Conservation (phyloP, 2,113 vertebrate species). For the Isurus oxyrinchus region DNA sequence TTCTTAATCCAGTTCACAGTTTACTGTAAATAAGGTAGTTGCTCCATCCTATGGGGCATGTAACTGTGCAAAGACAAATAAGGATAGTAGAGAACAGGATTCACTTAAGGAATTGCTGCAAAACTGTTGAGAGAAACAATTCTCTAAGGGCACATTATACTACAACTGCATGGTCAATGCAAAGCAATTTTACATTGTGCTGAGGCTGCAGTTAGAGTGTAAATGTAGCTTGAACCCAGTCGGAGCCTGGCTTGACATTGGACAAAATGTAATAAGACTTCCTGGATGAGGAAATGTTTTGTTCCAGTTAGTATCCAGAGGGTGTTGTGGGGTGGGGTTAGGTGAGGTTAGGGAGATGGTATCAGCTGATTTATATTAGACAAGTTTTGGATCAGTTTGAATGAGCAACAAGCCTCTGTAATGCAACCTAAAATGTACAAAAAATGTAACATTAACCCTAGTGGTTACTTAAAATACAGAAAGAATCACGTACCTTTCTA, state of each 20-base stretch:
- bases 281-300: background rate
- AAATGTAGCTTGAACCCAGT: background rate
- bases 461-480: background rate
- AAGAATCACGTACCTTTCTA: background rate
- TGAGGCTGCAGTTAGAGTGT: background rate
- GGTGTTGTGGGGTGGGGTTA: background rate
- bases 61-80: conserved; percentile 17
- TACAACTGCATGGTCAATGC: background rate
- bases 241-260: background rate
- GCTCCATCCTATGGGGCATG: background rate
- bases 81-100: background rate
- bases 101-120: conserved; percentile 22
- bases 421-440: background rate
- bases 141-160: background rate
- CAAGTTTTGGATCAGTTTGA: background rate
- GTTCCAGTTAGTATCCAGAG: background rate
- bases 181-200: conserved; percentile 31
- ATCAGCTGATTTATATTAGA: background rate
- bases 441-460: background rate
- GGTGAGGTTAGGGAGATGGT: background rate
- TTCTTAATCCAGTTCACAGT: background rate
- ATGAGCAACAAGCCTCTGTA: background rate
- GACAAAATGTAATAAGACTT: background rate
- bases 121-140: conserved; percentile 3
- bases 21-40: background rate